A percentile compares a stretch with the other conserved stretches of the same genome.
Conservation (phyloP, 2,797 vertebrate species). For the Pseudochirops corinnae region DNA sequence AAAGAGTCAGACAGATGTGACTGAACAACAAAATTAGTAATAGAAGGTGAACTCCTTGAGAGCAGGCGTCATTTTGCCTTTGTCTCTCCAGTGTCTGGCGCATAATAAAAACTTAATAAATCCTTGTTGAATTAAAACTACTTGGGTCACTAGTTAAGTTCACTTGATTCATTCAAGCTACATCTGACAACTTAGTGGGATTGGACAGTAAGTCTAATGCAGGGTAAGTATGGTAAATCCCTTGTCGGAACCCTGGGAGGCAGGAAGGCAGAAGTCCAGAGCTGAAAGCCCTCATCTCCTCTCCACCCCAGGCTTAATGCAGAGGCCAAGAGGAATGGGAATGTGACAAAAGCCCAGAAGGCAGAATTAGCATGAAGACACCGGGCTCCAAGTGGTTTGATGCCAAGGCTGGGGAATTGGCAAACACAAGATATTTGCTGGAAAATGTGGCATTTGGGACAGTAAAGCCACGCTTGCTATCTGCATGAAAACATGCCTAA, state of each 20-base stretch:
- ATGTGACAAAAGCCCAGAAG: neutral
- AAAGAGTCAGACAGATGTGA: neutral
- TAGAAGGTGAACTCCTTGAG: neutral
- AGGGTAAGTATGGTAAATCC: neutral
- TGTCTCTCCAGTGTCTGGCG: neutral
- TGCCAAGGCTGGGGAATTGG: neutral
- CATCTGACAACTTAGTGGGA: neutral
- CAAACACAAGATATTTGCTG: neutral
- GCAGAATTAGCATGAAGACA: neutral
- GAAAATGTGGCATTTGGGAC: neutral
- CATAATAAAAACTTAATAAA: neutral
- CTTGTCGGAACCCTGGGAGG: neutral
- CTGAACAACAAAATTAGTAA: neutral
- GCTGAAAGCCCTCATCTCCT: neutral
- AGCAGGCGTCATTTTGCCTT: neutral
- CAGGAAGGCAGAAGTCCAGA: neutral
- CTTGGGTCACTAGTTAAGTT: neutral
- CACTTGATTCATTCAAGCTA: neutral
- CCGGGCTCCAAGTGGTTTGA: neutral
- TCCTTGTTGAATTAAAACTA: neutral
- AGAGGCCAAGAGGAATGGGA: neutral
- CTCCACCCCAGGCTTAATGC: neutral
- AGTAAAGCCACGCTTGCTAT: accelerated
- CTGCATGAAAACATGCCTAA: neutral
- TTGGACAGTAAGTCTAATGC: no score